phyloP scores from a whole-genome alignment of 2,797 vertebrate species.

The Choloepus didactylus region DNA sequence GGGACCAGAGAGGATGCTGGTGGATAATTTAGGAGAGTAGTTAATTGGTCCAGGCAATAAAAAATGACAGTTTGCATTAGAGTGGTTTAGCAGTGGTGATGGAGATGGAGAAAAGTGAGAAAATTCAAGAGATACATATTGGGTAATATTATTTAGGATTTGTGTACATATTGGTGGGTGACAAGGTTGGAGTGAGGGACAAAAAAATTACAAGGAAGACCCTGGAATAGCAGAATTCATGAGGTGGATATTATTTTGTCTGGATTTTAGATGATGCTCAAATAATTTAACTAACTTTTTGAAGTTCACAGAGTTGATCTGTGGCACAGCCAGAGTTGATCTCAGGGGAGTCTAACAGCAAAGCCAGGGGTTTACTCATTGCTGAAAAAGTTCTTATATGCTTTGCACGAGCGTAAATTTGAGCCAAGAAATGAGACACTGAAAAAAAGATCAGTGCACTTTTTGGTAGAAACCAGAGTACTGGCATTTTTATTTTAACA shows the following conservation, averaged over 20 bases:
- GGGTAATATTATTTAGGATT: too few relatives aligned
- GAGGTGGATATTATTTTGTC: not conserved
- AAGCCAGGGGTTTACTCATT: not conserved
- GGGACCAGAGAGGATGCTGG: accelerated
- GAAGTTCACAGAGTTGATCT: not conserved
- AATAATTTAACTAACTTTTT: not conserved
- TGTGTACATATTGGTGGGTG: not conserved
- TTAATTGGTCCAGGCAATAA: not conserved
- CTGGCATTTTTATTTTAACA: not conserved
- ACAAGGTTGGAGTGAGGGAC: not conserved
- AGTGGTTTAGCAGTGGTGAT: not conserved
- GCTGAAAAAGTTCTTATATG: not conserved
- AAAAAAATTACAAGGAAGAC: not conserved
- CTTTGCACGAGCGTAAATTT: not conserved
- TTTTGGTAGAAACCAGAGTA: not conserved
- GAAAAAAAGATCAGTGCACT: not conserved
- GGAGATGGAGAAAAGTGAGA: not conserved
- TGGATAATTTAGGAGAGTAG: too few relatives aligned
- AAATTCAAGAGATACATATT: not conserved
- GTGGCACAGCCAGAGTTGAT: not conserved
- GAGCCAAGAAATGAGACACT: constrained; percentile 20
- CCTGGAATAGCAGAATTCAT: not conserved
- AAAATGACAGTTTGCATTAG: not conserved
- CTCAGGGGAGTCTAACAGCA: not conserved
- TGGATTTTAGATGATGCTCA: not conserved